Evolutionary conservation across 2,888 invertebrate genomes (phyloP), one percentile per base, ranked within the genome.

Genomic region (Dryomyza anilis): DNA sequence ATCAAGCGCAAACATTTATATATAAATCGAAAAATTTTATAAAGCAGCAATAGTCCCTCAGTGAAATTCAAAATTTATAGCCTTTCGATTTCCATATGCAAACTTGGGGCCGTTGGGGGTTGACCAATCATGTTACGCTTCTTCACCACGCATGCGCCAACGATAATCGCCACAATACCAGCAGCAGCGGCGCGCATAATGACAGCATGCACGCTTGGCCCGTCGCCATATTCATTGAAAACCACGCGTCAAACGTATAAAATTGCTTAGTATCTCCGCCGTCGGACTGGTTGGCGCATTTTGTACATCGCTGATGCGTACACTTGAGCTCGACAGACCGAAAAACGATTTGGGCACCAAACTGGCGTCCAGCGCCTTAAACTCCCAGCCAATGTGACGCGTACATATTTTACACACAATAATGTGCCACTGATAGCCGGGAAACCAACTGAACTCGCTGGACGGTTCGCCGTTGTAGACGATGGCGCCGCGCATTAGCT

Each of bases 401-500:
- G 83, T 78, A 78, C 94, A 94, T 23, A 83, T 78, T 59, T 83
- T 83, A 76, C 94, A 94, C 65, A 88, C 85, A 36, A 89, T 88
- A 60, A 93, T 90, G 30, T 89, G 91, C 94, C 94, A 94, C 5
- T 90, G 88, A 78, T 93, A 94, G 78, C 92, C 93, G 6, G 94
- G 93, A 81, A 94, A 94, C 94, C 94, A 94, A 69, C 89, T 91
- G 76, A 89, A 91, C 72, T 91, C 88, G n/a, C 87, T 87, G 1
- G 90, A 89, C 1, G 91, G 87, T 53, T 85, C 84, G 1, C 84
- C 83, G 52, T 77, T 79, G 30, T 85, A 83, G 16, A 89, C 81
- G 43, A 81, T 75, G 19, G 86, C 82, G 68, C 87, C 85, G 21
- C 84, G 80, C 55, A 79, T 67, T 0, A 87, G 86, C 60, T 84